Percentiles rank a stretch among this genome's conserved stretches.
Evolutionary conservation across 2,797 vertebrate genomes (phyloP).

Genomic region (Neosilurus hyrtlii): DNA sequence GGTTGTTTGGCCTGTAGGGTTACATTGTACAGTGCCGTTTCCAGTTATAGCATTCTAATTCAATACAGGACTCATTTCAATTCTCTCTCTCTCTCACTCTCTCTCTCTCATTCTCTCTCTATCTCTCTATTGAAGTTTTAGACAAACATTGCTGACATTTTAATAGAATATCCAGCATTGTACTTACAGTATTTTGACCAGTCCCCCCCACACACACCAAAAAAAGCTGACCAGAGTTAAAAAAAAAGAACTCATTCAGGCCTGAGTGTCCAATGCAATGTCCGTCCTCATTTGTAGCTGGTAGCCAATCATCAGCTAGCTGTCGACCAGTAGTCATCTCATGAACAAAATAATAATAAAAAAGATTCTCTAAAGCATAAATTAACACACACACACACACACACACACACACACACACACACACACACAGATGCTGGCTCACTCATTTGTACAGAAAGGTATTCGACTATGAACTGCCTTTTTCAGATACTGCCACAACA

Average conservation of each 20-base stretch:
- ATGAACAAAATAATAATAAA: not conserved
- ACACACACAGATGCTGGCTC: no score
- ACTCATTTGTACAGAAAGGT: no score
- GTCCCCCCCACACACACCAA: not conserved
- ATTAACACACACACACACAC: not conserved
- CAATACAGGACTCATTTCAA: no score
- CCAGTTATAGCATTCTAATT: no score
- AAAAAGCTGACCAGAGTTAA: not conserved
- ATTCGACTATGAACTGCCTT: no score
- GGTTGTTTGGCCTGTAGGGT: no score
- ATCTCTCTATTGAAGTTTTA: no score
- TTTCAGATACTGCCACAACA: no score
- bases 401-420: no score
- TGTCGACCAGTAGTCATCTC: not conserved
- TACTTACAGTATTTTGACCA: not conserved
- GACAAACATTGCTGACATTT: not conserved
- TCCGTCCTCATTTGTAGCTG: not conserved
- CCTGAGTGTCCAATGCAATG: not conserved
- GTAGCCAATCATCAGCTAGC: not conserved
- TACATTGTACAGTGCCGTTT: no score
- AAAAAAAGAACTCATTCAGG: not conserved
- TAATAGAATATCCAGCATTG: not conserved
- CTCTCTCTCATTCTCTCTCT: no score
- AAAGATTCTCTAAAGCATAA: not conserved
- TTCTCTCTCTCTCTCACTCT: no score